Percentiles rank a stretch among this genome's conserved stretches.
Conservation (phyloP, 2,888 invertebrate species). For the Lottia scabra region DNA sequence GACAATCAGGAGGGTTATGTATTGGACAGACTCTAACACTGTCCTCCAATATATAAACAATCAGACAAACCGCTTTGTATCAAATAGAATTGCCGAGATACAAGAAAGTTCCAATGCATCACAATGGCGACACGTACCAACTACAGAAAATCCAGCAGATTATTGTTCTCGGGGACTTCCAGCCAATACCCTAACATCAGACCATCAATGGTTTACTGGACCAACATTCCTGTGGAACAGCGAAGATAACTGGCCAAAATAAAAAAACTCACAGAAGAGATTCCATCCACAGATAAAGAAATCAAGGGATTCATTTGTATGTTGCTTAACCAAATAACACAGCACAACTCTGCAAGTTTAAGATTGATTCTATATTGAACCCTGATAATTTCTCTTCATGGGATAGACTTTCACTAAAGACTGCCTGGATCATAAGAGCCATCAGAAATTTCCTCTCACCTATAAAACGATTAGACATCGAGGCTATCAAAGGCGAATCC, state of each 20-base stretch:
- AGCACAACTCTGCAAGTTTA: not conserved
- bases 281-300: not conserved
- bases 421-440: slow-evolving; percentile 2
- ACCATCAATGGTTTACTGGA: slow-evolving; percentile 2
- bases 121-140: not conserved
- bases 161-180: not conserved
- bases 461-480: not conserved
- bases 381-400: not conserved
- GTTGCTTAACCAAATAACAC: not conserved
- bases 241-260: not conserved
- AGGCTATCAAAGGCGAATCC: not conserved
- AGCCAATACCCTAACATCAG: not conserved
- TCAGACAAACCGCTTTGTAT: slow-evolving; percentile 1
- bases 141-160: not conserved
- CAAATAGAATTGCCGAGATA: slow-evolving; percentile 6
- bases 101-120: not conserved
- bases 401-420: not conserved
- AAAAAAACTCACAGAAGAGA: not conserved
- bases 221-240: not conserved
- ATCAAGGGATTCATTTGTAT: not conserved
- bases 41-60: slow-evolving; percentile 9
- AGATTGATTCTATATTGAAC: not conserved
- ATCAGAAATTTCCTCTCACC: not conserved
- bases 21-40: not conserved
- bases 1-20: not conserved